Conservation (phyloP, 2,888 invertebrate species). For the Schizaphis graminum region DNA sequence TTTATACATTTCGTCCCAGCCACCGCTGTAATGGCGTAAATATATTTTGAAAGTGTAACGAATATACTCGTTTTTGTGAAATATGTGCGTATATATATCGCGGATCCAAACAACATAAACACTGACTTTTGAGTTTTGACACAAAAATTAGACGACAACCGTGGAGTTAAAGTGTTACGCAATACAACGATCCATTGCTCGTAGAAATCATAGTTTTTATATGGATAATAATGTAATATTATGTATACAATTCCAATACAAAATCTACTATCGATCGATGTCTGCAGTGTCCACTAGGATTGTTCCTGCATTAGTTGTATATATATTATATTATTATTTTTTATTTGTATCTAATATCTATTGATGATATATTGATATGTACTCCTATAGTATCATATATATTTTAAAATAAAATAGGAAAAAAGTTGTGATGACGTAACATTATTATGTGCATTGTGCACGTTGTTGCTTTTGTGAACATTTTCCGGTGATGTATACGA, state of each 20-base stretch:
- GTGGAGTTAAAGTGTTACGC: neutral
- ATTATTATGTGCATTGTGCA: neutral
- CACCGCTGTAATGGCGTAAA: neutral
- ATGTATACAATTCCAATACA: neutral
- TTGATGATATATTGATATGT: neutral
- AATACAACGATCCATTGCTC: neutral
- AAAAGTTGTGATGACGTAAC: neutral
- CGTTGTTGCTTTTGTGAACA: conserved; percentile 25
- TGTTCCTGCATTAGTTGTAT: neutral
- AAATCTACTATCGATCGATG: neutral
- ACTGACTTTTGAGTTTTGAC: conserved; percentile 3
- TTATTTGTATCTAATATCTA: neutral
- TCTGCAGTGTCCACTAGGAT: neutral
- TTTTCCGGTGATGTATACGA: neutral
- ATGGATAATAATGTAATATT: neutral
- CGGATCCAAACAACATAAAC: neutral
- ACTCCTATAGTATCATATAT: neutral
- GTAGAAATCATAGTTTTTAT: neutral
- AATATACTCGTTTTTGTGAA: neutral
- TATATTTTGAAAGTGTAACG: conserved; percentile 33
- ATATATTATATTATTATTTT: neutral
- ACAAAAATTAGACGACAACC: neutral
- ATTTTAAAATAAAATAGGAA: neutral
- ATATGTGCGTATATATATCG: neutral
- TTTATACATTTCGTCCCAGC: neutral